phyloP scores from a whole-genome alignment of 2,888 invertebrate genomes.

The Sarcophaga carnaria region DNA sequence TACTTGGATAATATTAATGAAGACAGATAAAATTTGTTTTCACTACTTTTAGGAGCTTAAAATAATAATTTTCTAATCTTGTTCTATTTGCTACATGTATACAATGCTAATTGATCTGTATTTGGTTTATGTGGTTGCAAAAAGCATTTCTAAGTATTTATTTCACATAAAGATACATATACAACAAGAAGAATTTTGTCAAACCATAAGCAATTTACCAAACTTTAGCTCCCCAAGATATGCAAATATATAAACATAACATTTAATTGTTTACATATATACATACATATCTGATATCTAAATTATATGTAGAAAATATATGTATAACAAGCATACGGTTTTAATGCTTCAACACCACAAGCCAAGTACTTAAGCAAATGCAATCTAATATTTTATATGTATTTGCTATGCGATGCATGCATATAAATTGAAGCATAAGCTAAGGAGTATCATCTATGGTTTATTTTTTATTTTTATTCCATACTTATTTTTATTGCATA shows the following conservation, averaged over 20 bases:
- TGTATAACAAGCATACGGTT: background rate
- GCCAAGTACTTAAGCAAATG: background rate
- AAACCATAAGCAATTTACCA: background rate
- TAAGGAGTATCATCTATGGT: background rate
- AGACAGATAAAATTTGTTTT: too few species aligned
- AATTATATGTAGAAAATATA: background rate
- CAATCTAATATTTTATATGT: background rate
- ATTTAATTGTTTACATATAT: too few species aligned
- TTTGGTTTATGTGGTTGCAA: background rate
- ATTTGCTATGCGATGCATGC: background rate
- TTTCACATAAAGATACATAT: background rate
- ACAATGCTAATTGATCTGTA: background rate
- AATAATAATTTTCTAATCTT: background rate
- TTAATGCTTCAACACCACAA: constrained; percentile 14
- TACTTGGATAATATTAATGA: too few species aligned
- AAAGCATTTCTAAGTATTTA: background rate
- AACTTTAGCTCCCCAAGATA: background rate
- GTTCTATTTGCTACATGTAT: background rate
- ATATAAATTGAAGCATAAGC: constrained; percentile 20
- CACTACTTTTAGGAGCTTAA: too few species aligned
- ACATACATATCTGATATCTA: too few species aligned
- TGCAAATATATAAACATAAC: background rate
- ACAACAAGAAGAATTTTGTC: background rate
- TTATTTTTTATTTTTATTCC: background rate
- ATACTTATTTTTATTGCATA: background rate